Evolutionary conservation across 2,797 vertebrate genomes (phyloP).

Genomic region (Serranus cabrilla): DNA sequence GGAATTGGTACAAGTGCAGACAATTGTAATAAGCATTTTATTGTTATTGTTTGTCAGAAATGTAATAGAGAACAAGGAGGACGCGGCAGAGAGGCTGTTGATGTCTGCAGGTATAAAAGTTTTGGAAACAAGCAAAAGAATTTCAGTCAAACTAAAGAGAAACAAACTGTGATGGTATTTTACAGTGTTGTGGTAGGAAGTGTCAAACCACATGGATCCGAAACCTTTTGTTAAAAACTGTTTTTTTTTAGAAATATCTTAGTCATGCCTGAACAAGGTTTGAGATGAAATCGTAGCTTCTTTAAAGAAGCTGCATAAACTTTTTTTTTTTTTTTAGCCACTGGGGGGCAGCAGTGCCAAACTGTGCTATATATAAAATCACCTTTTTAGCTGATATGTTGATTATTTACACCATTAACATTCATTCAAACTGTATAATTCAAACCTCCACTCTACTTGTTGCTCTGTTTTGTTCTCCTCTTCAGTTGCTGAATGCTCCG

Average conservation of each 20-base stretch:
- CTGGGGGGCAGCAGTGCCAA: no score
- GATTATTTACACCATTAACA: not conserved
- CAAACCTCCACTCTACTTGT: not conserved
- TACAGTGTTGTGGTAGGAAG: not conserved
- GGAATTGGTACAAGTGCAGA: slow-evolving; percentile 51
- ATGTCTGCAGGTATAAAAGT: slow-evolving; percentile 14
- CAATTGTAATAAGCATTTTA: slow-evolving; percentile 33
- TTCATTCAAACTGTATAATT: not conserved
- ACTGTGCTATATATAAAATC: no score
- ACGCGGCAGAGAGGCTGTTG: not conserved
- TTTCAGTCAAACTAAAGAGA: not conserved
- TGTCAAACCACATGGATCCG: not conserved
- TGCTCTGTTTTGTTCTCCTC: not conserved
- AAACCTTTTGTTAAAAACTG: not conserved
- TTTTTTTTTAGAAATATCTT: not conserved
- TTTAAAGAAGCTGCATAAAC: no score
- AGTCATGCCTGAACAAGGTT: not conserved
- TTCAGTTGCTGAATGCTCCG: no score
- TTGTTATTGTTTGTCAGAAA: slow-evolving; percentile 38
- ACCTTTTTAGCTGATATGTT: no score
- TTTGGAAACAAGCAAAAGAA: not conserved
- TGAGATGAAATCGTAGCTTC: no score
- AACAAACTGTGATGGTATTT: not conserved
- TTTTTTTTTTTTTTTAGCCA: no score
- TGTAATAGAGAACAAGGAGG: slow-evolving; percentile 13